These are phyloP conservation scores for Phrynocephalus guinanensis DNA, from an alignment of 2,797 vertebrate species.

Conservation along the genomic window DNA sequence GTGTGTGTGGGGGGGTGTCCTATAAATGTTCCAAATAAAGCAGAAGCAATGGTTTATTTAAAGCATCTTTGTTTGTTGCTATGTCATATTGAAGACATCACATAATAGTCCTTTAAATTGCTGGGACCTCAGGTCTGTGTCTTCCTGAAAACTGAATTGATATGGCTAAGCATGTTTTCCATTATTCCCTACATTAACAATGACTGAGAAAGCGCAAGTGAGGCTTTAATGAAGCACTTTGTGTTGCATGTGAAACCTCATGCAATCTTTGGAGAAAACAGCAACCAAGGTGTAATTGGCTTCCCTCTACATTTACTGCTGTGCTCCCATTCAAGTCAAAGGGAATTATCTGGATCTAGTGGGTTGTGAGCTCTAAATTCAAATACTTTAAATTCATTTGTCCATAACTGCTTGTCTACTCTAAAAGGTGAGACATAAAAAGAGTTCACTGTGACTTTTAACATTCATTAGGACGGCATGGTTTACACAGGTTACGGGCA, in stretches of 20 bases:
- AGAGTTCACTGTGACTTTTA: background rate
- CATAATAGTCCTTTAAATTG: background rate
- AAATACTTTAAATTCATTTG: background rate
- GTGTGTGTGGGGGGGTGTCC: background rate
- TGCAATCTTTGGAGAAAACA: background rate
- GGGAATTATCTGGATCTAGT: background rate
- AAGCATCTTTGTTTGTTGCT: background rate
- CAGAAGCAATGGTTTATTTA: background rate
- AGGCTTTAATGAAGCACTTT: background rate
- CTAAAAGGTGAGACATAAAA: background rate
- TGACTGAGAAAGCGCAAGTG: background rate
- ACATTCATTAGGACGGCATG: background rate
- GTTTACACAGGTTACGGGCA: background rate
- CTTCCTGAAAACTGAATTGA: background rate
- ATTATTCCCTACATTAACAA: background rate
- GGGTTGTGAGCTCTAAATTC: background rate
- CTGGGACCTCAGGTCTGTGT: background rate
- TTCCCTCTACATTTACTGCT: background rate
- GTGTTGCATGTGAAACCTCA: background rate
- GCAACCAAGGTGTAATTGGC: background rate
- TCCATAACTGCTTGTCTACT: background rate
- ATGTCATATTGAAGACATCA: background rate
- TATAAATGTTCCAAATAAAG: background rate
- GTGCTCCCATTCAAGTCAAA: background rate
- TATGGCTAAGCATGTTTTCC: too few species aligned